A percentile compares a stretch with the other conserved stretches of the same genome.
phyloP scores from a whole-genome alignment of 2,797 vertebrate species.

The Melopsittacus undulatus region DNA sequence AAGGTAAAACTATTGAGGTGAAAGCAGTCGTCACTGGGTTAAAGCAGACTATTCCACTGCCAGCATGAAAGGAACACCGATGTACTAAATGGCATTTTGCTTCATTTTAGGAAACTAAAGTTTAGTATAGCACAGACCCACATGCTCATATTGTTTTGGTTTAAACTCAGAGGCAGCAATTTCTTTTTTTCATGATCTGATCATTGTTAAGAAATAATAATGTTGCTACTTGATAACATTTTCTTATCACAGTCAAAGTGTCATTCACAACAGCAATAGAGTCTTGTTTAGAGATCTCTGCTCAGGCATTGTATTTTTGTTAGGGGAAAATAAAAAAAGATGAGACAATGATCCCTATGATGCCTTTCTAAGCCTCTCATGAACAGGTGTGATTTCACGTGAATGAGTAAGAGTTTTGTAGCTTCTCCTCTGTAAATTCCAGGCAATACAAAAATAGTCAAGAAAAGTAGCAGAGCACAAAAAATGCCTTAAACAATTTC shows the following conservation, averaged over 20 bases:
- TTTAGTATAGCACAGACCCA: not conserved
- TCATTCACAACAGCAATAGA: not conserved
- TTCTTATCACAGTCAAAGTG: not conserved
- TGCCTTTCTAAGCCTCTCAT: not conserved
- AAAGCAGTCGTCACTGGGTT: not conserved
- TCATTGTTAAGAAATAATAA: not conserved
- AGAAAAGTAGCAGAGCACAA: not conserved
- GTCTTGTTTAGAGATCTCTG: not conserved
- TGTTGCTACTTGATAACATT: not conserved
- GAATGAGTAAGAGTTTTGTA: not conserved
- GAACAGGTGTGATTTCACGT: not conserved
- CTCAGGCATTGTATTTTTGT: not conserved
- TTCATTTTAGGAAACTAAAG: not conserved
- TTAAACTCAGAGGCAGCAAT: not conserved
- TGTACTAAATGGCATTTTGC: not conserved
- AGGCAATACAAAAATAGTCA: too few relatives aligned
- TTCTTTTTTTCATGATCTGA: not conserved
- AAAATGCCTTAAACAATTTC: not conserved
- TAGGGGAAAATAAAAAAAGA: not conserved
- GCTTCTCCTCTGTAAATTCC: not conserved
- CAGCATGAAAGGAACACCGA: not conserved
- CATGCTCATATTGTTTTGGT: not conserved
- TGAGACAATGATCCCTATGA: not conserved
- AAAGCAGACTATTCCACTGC: too few relatives aligned
- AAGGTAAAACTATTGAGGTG: not conserved